Conservation (phyloP, 2,113 vertebrate genomes). For the Rynchops niger region DNA sequence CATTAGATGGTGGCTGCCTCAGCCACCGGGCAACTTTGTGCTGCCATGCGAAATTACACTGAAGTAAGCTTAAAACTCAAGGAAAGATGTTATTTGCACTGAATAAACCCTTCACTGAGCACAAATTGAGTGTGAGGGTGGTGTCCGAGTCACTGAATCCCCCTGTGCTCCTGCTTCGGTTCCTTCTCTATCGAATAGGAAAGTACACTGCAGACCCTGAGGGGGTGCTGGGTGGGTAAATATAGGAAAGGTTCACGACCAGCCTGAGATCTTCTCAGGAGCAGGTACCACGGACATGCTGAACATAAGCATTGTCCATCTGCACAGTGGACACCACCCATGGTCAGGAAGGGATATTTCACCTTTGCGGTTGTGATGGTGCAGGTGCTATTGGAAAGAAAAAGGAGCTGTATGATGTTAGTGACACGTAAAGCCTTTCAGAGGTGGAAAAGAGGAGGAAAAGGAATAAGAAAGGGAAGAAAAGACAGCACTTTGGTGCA, state of each 20-base stretch:
- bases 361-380: fast-evolving
- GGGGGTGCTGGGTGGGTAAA: fast-evolving
- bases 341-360: no score
- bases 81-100: not conserved
- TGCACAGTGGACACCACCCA: fast-evolving
- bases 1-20: not conserved
- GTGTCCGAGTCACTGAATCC: not conserved
- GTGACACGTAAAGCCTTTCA: not conserved
- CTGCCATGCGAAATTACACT: not conserved
- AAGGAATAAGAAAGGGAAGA: not conserved
- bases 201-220: fast-evolving
- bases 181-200: not conserved
- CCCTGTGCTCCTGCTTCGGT: fast-evolving
- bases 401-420: fast-evolving
- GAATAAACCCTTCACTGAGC: not conserved
- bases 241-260: fast-evolving
- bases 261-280: not conserved
- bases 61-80: not conserved
- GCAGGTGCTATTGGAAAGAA: not conserved
- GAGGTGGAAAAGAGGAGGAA: not conserved
- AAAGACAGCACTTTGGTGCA: not conserved
- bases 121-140: not conserved
- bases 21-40: not conserved
- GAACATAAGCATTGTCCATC: not conserved
- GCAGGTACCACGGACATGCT: not conserved